A percentile compares a stretch with the other conserved stretches of the same genome.
These are phyloP conservation scores for Paragorgia papillata DNA, from an alignment of 92 coral and sea anemone species.

Conservation along the genomic window DNA sequence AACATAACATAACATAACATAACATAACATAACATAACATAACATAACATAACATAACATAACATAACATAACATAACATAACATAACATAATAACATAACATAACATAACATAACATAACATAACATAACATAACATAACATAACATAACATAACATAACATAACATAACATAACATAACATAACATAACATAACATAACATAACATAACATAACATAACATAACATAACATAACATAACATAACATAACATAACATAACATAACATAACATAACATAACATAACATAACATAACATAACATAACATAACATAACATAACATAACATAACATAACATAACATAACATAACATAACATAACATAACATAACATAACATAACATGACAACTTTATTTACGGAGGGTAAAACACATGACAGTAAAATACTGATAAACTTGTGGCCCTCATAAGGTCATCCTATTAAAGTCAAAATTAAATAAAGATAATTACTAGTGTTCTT, in stretches of 20 bases:
- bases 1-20: constrained; percentile 18
- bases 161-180: not conserved
- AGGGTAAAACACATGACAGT: too few species aligned
- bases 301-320: not conserved
- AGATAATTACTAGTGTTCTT: too few species aligned
- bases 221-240: not conserved
- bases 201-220: not conserved
- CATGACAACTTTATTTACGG: too few species aligned
- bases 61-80: not conserved
- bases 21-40: not conserved
- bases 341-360: not conserved
- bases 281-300: not conserved
- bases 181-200: not conserved
- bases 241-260: not conserved
- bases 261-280: not conserved
- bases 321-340: not conserved
- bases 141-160: not conserved
- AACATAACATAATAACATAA: not conserved
- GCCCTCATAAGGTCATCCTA: too few species aligned
- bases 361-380: not conserved
- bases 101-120: not conserved
- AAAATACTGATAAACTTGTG: too few species aligned
- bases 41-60: too few species aligned
- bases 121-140: not conserved
- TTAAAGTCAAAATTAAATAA: too few species aligned